A percentile compares a stretch with the other conserved stretches of the same genome.
These are phyloP conservation scores for Unio pictorum DNA, from an alignment of 2,888 invertebrate species.

Conservation along the genomic window DNA sequence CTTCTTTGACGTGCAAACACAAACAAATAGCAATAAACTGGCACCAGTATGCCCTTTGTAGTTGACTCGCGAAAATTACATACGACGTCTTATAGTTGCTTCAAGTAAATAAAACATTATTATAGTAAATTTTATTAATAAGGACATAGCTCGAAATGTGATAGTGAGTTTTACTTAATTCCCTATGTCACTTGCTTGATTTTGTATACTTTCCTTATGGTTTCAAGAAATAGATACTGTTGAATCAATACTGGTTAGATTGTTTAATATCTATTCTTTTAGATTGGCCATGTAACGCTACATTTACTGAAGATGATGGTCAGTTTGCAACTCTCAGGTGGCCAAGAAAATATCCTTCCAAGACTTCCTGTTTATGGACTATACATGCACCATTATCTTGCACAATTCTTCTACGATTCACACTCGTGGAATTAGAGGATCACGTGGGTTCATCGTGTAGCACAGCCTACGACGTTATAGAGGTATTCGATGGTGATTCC, in stretches of 20 bases:
- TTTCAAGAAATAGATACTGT: no score
- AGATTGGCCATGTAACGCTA: constrained; percentile 67
- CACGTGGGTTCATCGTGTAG: constrained; percentile 54
- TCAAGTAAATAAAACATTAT: no score
- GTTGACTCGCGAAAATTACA: no score
- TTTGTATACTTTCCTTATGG: no score
- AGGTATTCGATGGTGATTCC: constrained; percentile 47
- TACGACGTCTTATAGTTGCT: no score
- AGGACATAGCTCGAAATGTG: no score
- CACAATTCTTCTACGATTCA: constrained; percentile 53
- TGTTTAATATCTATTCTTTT: constrained; percentile 9
- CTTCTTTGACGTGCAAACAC: no score
- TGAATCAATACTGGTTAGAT: background rate
- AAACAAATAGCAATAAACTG: no score
- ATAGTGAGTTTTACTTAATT: no score
- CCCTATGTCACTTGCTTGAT: no score
- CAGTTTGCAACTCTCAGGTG: constrained; percentile 65
- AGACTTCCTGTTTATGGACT: constrained; percentile 57
- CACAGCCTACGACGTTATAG: constrained; percentile 50
- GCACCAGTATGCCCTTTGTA: no score
- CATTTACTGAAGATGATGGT: constrained; percentile 53
- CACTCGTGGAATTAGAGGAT: constrained; percentile 59
- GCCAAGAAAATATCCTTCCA: constrained; percentile 60
- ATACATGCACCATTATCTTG: constrained; percentile 51
- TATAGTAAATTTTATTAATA: no score